Base-by-base conservation (phyloP, 1,140 invertebrate species). In the Aleiodes sp. region DNA sequence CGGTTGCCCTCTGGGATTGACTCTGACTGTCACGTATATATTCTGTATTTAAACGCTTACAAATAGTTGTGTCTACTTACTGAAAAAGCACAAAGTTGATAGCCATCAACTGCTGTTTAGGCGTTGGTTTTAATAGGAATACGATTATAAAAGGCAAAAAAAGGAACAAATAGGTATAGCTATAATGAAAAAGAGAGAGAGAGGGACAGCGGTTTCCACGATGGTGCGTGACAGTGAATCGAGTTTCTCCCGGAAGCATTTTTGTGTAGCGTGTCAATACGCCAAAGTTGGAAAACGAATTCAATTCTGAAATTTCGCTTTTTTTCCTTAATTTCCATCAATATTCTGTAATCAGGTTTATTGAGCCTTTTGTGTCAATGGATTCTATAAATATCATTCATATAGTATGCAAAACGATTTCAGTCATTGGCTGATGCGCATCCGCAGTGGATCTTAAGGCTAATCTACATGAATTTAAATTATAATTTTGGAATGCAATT, bases 201-300 rank as follows among this genome's bases (percentile, higher is more conserved):
- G 37, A 66, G 29, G 59, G 64, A 66, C 46, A 69, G 59, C 62
- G 31, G 59, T 69, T 69, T 62, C 60, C 67, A 62, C 67, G 59
- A 33, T 56, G 29, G 67, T 69, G 67, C 67, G 67, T 69, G 66
- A 68, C 66, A 68, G 66, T 68, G 66, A 68, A 68, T 68, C 39
- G 66, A 68, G 66, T 68, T 68, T 68, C 66, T 68, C 66, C 66
- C 66, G 66, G 66, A 68, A 68, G 66, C 59, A 59, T 41, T 37
- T 41, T 39, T 41, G 28, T 61, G 28, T 35, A 41, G 16, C 33
- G 12, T 10, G 16, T 29, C 21, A n/a, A n/a, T 4, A 43, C 19
- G 39, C 66, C 56, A 61, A 68, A 61, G 56, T 43, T 68, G 56
- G 59, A 59, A 56, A 68, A 65, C 64, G 57, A 67, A 67, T 67